These are phyloP conservation scores for Gallinago undulata DNA, from an alignment of 2,113 vertebrate species.

Conservation along the genomic window DNA sequence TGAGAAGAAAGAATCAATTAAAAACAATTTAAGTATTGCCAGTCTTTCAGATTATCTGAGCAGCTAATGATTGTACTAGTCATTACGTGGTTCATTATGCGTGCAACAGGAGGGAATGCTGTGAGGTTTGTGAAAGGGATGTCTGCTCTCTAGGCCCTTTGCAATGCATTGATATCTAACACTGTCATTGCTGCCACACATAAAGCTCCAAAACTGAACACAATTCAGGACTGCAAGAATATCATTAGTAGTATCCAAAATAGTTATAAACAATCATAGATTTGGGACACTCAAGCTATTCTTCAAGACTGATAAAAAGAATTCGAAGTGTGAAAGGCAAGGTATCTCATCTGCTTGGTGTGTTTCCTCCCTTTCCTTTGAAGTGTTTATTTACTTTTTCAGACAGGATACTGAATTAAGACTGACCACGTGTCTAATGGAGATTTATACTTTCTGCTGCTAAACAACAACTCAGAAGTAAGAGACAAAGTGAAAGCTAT, in stretches of 20 bases:
- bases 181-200: background rate
- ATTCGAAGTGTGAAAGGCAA: background rate
- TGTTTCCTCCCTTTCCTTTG: background rate
- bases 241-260: background rate
- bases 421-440: fast-evolving
- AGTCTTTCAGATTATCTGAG: background rate
- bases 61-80: background rate
- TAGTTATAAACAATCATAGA: background rate
- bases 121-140: background rate
- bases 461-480: background rate
- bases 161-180: background rate
- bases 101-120: background rate
- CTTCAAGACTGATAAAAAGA: background rate
- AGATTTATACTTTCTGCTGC: background rate
- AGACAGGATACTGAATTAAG: background rate
- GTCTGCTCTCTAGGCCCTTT: background rate
- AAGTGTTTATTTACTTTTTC: background rate
- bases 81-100: fast-evolving
- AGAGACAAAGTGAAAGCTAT: background rate
- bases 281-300: background rate
- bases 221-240: background rate
- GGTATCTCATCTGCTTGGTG: background rate
- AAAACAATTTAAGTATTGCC: background rate
- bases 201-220: background rate
- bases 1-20: background rate